Conservation (phyloP, 2,888 invertebrate genomes). For the Masnerella sp. region DNA sequence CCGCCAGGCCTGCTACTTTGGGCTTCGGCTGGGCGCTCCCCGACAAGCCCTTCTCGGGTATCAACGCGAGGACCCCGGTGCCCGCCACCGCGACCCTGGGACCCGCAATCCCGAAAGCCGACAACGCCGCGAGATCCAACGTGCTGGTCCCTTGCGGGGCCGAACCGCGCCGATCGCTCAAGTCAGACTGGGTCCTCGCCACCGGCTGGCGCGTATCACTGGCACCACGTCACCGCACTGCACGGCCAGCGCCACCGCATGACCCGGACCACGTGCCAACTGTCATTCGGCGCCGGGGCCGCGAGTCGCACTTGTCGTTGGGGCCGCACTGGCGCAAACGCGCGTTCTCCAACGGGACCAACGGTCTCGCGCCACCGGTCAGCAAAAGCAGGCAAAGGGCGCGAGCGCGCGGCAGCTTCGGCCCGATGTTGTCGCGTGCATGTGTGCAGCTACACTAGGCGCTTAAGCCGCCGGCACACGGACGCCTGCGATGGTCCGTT, state of each 20-base stretch:
- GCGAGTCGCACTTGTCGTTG: slow-evolving; percentile 15
- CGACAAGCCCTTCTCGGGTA: slow-evolving; percentile 75
- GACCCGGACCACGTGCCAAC: slow-evolving; percentile 55
- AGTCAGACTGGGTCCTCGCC: slow-evolving; percentile 5
- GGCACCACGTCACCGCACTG: slow-evolving; percentile 52
- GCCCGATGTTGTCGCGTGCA: slow-evolving; percentile 76
- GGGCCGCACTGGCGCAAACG: slow-evolving; percentile 1
- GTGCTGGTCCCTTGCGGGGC: slow-evolving; percentile 64
- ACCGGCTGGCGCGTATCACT: slow-evolving; percentile 18
- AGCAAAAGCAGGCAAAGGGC: slow-evolving; percentile 64
- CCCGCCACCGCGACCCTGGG: slow-evolving; percentile 76
- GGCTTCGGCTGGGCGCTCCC: slow-evolving; percentile 63
- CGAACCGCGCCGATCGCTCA: slow-evolving; percentile 46
- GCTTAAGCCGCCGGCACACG: slow-evolving; percentile 72
- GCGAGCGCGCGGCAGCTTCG: slow-evolving; percentile 64
- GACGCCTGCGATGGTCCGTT: slow-evolving; percentile 66
- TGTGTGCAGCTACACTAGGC: slow-evolving; percentile 77
- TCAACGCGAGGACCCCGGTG: slow-evolving; percentile 75
- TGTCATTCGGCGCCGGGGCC: slow-evolving; percentile 37
- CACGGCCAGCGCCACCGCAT: slow-evolving; percentile 49
- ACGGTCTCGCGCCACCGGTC: slow-evolving; percentile 64
- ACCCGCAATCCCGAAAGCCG: slow-evolving; percentile 71
- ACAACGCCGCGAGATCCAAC: slow-evolving; percentile 74
- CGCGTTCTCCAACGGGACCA: slow-evolving; percentile 49
- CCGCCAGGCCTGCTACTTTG: slow-evolving; percentile 80